phyloP scores from a whole-genome alignment of 2,888 invertebrate species.

The Xylota sylvarum region DNA sequence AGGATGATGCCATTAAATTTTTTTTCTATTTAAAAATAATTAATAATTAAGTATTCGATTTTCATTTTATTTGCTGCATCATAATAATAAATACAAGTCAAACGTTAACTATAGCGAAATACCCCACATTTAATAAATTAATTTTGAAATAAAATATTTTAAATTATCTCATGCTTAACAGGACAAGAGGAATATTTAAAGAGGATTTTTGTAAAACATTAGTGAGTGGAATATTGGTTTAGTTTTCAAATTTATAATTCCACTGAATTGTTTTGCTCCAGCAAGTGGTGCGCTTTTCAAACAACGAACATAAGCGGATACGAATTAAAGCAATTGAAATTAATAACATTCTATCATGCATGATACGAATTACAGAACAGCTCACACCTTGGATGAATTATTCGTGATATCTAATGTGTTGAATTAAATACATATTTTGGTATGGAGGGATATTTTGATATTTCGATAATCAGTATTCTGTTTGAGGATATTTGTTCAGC shows the following conservation, averaged over 20 bases:
- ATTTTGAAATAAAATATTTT: not conserved
- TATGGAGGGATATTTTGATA: not conserved
- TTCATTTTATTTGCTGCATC: not conserved
- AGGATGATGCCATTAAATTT: too few relatives aligned
- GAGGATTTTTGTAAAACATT: not conserved
- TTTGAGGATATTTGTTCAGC: slow-evolving; percentile 5
- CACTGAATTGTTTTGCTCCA: slow-evolving; percentile 9
- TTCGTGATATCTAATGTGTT: slow-evolving; percentile 1
- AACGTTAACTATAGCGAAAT: not conserved
- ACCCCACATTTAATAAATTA: not conserved
- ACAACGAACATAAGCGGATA: not conserved
- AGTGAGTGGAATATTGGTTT: not conserved
- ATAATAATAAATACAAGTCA: slow-evolving; percentile 3
- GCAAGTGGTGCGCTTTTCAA: not conserved
- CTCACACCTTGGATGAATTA: not conserved
- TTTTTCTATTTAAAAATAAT: not conserved
- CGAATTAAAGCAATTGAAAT: not conserved
- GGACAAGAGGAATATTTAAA: not conserved
- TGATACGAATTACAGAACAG: slow-evolving; percentile 4
- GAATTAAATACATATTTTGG: not conserved
- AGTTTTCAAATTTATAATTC: not conserved
- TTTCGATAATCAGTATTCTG: not conserved
- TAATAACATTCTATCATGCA: slow-evolving; percentile 32
- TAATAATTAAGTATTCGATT: not conserved
- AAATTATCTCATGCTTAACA: not conserved